Evolutionary conservation across 2,113 vertebrate species (phyloP), one percentile per base, ranked within the genome.

Genomic region (Rhizomys pruinosus): DNA sequence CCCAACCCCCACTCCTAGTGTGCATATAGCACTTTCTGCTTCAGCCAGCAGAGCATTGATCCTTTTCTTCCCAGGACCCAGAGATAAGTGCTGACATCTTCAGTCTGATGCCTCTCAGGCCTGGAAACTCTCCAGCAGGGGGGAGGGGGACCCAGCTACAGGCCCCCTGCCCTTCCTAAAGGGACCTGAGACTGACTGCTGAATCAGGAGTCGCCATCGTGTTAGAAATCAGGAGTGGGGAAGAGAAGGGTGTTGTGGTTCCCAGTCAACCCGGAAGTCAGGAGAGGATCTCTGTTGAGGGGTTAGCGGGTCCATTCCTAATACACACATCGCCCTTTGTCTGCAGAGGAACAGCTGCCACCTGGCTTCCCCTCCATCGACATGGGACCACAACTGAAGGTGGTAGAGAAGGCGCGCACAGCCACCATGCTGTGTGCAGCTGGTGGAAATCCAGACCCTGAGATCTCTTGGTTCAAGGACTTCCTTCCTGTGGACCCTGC

Each of bases 391-490:
- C 99, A 99, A 98, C 98, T 99, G 95, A 99, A 99, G 97, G 99
- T 99, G 77, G 99, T 99, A 78, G 99, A 99, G 96, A 98, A 98
- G 96, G 99, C 99, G 0, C 99, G 99, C 44, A 99, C 99, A 0
- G 99, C 99, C 95, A 99, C 99, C 3, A 99, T 99, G 99, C 98
- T 99, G 66, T 99, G 99, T 27, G 99, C 99, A 3, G 99, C 99
- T 86, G 99, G 99, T 0, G 99, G 99, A 2, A 99, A 99, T 95
- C 99, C 99, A 0, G 99, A 99, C 90, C 99, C 99, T 0, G 99
- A 99, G 98, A 99, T 99, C 97, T 98, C 98, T 97, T 99, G 99
- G 99, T 99, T 99, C 97, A 99, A 99, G 97, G 99, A 99, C 95
- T 99, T 99, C 94, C 98, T 99, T 44, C 99, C 99, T 7, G 99